Conservation (phyloP, 2,888 invertebrate genomes). For the Ennomos erosarius region DNA sequence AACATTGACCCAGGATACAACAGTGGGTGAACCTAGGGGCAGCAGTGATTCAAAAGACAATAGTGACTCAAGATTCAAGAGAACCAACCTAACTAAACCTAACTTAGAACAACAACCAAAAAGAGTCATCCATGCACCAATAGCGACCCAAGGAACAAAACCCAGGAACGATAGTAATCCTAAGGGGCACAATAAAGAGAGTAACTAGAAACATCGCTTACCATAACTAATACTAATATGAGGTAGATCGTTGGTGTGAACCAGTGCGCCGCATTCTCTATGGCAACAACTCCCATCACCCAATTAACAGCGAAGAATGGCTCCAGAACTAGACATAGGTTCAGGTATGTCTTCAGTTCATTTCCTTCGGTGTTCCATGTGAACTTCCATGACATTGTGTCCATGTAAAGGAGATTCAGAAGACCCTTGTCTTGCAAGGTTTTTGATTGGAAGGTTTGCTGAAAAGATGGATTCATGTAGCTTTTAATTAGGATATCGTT, state of each 20-base stretch:
- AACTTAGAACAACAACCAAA: too few relatives aligned
- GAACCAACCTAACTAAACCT: too few relatives aligned
- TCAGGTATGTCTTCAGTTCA: conserved; percentile 85
- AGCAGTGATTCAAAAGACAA: too few relatives aligned
- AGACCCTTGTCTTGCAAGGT: conserved; percentile 66
- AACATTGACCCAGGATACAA: too few relatives aligned
- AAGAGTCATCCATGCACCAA: too few relatives aligned
- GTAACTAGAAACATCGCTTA: conserved; percentile 51
- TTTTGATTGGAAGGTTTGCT: conserved; percentile 52
- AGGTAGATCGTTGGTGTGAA: conserved; percentile 86
- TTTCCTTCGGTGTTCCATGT: conserved; percentile 81
- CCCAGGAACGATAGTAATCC: too few relatives aligned
- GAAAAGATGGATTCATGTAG: neutral
- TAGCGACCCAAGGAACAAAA: too few relatives aligned
- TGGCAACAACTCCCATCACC: conserved; percentile 90
- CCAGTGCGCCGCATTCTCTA: conserved; percentile 88
- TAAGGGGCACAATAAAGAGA: too few relatives aligned
- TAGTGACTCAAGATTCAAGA: too few relatives aligned
- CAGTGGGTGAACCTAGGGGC: too few relatives aligned
- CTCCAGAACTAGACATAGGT: conserved; percentile 87
- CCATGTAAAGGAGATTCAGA: conserved; percentile 73
- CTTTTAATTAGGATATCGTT: too few relatives aligned
- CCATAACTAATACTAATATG: conserved; percentile 84
- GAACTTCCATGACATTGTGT: conserved; percentile 79
- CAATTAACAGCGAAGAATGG: conserved; percentile 90